Evolutionary conservation across 2,888 invertebrate genomes (phyloP).

Genomic region (Pasiphila rectangulata): DNA sequence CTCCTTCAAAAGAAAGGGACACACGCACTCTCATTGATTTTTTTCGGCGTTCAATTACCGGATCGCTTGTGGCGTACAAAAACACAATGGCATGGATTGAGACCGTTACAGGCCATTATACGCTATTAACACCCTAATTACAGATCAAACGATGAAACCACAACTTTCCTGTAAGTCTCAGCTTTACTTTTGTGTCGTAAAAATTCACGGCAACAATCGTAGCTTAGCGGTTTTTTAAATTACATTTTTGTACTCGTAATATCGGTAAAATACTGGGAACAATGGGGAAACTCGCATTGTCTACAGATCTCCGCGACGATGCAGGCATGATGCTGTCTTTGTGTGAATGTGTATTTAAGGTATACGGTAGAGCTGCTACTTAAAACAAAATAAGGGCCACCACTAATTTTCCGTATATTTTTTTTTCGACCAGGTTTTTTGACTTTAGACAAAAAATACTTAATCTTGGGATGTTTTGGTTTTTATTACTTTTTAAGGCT

Average conservation of each 20-base stretch:
- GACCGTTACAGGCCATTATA: slow-evolving; percentile 71
- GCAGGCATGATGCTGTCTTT: slow-evolving; percentile 9
- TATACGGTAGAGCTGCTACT: no score
- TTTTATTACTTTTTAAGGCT: no score
- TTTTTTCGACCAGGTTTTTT: no score
- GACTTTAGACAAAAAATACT: no score
- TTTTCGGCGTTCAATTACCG: slow-evolving; percentile 47
- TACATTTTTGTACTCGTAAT: slow-evolving; percentile 49
- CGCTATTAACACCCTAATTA: slow-evolving; percentile 74
- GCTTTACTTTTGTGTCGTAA: slow-evolving; percentile 72
- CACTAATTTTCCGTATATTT: no score
- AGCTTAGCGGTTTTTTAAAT: slow-evolving; percentile 66
- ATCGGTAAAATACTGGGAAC: slow-evolving; percentile 31
- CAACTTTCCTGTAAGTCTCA: slow-evolving; percentile 67
- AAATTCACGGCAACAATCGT: slow-evolving; percentile 53
- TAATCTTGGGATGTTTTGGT: no score
- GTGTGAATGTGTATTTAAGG: neutral
- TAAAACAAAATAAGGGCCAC: no score
- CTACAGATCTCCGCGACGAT: slow-evolving; percentile 16
- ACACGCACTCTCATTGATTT: slow-evolving; percentile 45
- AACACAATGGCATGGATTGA: slow-evolving; percentile 66
- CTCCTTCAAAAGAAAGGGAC: slow-evolving; percentile 41
- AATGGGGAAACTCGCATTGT: slow-evolving; percentile 31
- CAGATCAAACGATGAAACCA: slow-evolving; percentile 73
- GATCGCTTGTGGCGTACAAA: slow-evolving; percentile 50